These are phyloP conservation scores for Microtus pennsylvanicus DNA, from an alignment of 2,113 vertebrate species.

Conservation along the genomic window DNA sequence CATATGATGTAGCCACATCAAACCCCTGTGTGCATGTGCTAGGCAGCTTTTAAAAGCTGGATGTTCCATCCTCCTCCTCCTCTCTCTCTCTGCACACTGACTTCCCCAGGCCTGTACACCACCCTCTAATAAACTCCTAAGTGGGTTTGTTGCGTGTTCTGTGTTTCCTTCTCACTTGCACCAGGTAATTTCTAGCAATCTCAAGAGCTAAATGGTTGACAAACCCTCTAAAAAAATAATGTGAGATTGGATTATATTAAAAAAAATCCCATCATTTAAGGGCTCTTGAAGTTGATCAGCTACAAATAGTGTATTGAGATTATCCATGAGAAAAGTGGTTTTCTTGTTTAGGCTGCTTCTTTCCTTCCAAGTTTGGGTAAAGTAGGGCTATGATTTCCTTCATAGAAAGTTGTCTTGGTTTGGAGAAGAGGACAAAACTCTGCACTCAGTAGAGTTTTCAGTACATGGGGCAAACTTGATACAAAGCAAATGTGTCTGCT, in stretches of 20 bases:
- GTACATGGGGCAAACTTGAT: not conserved
- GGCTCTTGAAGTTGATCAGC: not conserved
- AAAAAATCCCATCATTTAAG: not conserved
- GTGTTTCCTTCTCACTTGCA: too few species aligned
- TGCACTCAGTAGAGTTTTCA: not conserved
- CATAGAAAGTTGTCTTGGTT: not conserved
- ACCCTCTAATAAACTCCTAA: too few species aligned
- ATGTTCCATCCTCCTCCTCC: too few species aligned
- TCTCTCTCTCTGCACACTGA: too few species aligned
- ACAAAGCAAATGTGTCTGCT: not conserved
- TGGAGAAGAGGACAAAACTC: not conserved
- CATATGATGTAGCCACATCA: too few species aligned
- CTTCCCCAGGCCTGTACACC: too few species aligned
- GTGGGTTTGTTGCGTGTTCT: too few species aligned
- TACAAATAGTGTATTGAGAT: not conserved
- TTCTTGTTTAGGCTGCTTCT: not conserved
- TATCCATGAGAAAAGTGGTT: not conserved
- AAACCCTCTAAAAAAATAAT: constrained; percentile 4
- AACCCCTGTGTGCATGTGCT: too few species aligned
- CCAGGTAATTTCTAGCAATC: not conserved
- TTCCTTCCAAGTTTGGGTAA: too few species aligned
- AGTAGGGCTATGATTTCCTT: not conserved
- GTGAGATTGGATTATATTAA: not conserved
- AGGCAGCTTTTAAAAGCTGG: too few species aligned
- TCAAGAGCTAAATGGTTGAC: not conserved